Conservation (phyloP, 2,113 vertebrate species). For the Ramphastos sulfuratus region DNA sequence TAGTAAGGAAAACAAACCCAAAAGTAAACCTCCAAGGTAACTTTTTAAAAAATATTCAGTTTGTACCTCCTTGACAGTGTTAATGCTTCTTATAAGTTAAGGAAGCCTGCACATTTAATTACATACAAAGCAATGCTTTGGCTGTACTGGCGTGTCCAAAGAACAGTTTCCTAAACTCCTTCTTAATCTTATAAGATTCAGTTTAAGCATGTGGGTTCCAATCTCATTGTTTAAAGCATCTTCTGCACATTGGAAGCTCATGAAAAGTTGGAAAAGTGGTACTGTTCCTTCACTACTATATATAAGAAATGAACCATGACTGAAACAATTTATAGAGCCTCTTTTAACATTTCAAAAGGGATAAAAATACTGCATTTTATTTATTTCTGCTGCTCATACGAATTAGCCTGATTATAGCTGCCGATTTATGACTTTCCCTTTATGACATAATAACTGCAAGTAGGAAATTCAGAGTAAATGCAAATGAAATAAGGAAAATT, state of each 20-base stretch:
- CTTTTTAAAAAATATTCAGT: neutral
- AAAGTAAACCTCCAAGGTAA: neutral
- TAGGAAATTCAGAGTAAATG: neutral
- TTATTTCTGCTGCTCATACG: neutral
- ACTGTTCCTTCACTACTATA: neutral
- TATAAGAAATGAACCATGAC: neutral
- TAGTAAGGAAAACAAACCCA: conserved; percentile 11
- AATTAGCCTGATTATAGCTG: neutral
- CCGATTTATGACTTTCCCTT: neutral
- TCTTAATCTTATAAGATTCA: conserved; percentile 36
- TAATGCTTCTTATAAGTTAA: neutral
- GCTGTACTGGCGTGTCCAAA: neutral
- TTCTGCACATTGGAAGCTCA: conserved; percentile 37
- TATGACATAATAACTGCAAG: neutral
- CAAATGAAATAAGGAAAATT: neutral
- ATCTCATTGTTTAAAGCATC: conserved; percentile 26
- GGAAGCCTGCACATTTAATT: neutral
- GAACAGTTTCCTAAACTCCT: conserved; percentile 4
- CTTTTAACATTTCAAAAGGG: neutral
- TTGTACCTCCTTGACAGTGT: neutral
- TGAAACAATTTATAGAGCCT: neutral
- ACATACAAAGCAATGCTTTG: neutral
- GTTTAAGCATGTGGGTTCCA: conserved; percentile 60
- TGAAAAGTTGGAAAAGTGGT: neutral
- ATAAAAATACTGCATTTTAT: neutral